Evolutionary conservation across 2,888 invertebrate species (phyloP).

Genomic region (Flexamia atlantica): DNA sequence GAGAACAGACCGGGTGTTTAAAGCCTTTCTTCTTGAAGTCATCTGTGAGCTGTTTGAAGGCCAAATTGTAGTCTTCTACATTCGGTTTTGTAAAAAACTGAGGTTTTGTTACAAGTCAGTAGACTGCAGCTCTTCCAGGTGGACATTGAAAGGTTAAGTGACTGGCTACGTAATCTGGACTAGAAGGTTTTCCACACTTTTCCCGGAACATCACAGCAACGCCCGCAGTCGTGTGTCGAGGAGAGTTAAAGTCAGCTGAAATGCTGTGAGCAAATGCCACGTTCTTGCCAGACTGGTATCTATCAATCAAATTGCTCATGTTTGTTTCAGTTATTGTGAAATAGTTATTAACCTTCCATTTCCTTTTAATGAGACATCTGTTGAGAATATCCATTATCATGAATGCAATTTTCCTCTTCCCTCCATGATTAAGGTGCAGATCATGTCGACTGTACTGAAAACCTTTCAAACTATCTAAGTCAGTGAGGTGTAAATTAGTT

Average conservation of each 20-base stretch:
- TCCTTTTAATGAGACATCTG: neutral
- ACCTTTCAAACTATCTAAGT: neutral
- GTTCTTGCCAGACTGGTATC: neutral
- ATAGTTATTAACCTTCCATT: neutral
- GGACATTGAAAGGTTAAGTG: conserved; percentile 12
- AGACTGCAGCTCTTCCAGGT: conserved; percentile 26
- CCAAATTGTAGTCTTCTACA: neutral
- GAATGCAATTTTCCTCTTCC: neutral
- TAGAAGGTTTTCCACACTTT: conserved; percentile 6
- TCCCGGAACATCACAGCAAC: conserved; percentile 13
- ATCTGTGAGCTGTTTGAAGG: neutral
- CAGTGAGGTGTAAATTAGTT: neutral
- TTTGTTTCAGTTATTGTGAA: conserved; percentile 22
- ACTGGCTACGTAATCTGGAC: neutral
- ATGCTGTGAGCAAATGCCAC: conserved; percentile 9
- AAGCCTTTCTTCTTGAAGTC: conserved; percentile 35
- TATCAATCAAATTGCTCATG: conserved; percentile 1
- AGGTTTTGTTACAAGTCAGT: conserved; percentile 11
- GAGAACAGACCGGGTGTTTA: conserved; percentile 7
- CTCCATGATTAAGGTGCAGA: neutral
- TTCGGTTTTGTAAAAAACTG: neutral
- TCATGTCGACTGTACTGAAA: neutral
- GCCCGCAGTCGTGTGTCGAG: conserved; percentile 8
- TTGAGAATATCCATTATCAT: neutral
- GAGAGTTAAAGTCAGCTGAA: neutral